Evolutionary conservation across 1,140 invertebrate genomes (phyloP), one percentile per base, ranked within the genome.

Genomic region (Phymorhynchus buccinoides): DNA sequence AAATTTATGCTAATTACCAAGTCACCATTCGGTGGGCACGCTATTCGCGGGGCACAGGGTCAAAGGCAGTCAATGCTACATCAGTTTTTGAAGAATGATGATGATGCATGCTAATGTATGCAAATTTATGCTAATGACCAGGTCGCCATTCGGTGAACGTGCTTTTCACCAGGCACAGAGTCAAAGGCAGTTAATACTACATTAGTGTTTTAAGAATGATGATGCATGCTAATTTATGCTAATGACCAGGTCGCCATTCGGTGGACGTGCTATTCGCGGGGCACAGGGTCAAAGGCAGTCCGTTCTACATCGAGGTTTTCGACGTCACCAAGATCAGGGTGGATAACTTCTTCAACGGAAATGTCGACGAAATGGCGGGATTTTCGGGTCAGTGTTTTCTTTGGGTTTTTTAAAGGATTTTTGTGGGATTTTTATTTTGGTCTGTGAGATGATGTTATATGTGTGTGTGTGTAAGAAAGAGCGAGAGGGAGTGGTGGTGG

Each of bases 301-400:
- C 99, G 30, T 99, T 98, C 93, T 96, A 95, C 85, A 99, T 98
- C 90, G 97, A 99, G 93, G 97, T 98, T 0, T 99, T 97, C 91
- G 98, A 99, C 94, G 95, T 97, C 18, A 95, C 95, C 86, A 96
- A 96, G 94, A 94, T 95, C 66, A 88, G 91, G 30, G 89, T 95
- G 35, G 93, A 94, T 85, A 93, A 92, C 37, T 90, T 93, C 56
- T 91, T 90, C 56, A 88, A 89, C 56, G 88, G 93, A n/a, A 89
- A 87, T 71, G 89, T 94, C 27, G 90, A 93, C n/a, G 93, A 94
- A 87, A 87, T 89, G 39, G 93, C 92, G 77, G 90, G 92, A 35
- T 92, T 94, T 88, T 90, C 90, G 86, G 89, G 93, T 94, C 88
- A 87, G 89, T 73, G 56, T 9, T 6, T 1, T 52, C 22, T 52